A percentile compares a stretch with the other conserved stretches of the same genome.
phyloP scores from a whole-genome alignment of 2,113 vertebrate species.

The Colistium nudipinnis region DNA sequence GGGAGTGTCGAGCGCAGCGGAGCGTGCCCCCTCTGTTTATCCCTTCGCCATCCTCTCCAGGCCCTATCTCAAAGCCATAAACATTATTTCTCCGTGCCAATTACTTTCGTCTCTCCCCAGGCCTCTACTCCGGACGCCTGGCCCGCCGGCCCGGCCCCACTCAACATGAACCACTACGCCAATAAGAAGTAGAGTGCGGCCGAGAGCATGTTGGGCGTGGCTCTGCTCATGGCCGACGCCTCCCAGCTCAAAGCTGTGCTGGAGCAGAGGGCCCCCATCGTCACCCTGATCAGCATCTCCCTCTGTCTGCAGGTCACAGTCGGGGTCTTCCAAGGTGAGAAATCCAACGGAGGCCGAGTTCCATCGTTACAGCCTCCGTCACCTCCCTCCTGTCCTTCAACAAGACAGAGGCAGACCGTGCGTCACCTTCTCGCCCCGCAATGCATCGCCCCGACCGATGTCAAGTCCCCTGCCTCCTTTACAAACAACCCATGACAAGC shows the following conservation, averaged over 20 bases:
- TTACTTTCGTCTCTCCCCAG: constrained; percentile 50
- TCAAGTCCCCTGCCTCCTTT: constrained; percentile 54
- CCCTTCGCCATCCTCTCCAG: constrained; percentile 26
- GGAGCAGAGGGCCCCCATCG: constrained; percentile 84
- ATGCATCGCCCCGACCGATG: constrained; percentile 24
- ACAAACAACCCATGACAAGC: constrained; percentile 59
- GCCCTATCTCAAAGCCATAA: constrained; percentile 25
- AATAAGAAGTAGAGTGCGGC: constrained; percentile 94
- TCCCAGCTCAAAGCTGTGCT: constrained; percentile 91
- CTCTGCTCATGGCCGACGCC: constrained; percentile 91
- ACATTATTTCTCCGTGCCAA: constrained; percentile 37
- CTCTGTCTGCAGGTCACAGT: constrained; percentile 87
- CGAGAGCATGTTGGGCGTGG: constrained; percentile 92
- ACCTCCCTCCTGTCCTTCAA: not conserved
- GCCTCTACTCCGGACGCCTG: constrained; percentile 29
- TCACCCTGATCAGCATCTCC: constrained; percentile 88
- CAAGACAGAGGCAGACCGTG: constrained; percentile 1
- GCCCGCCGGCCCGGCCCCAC: constrained; percentile 59
- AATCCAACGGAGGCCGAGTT: constrained; percentile 7
- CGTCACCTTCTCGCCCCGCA: constrained; percentile 14
- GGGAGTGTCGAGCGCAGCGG: constrained; percentile 21
- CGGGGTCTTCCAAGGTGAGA: constrained; percentile 90
- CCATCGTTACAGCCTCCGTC: constrained; percentile 12
- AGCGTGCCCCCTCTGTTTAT: constrained; percentile 26
- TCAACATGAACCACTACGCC: constrained; percentile 91